phyloP scores from a whole-genome alignment of 2,113 vertebrate species.

The Eurystomus gularis region DNA sequence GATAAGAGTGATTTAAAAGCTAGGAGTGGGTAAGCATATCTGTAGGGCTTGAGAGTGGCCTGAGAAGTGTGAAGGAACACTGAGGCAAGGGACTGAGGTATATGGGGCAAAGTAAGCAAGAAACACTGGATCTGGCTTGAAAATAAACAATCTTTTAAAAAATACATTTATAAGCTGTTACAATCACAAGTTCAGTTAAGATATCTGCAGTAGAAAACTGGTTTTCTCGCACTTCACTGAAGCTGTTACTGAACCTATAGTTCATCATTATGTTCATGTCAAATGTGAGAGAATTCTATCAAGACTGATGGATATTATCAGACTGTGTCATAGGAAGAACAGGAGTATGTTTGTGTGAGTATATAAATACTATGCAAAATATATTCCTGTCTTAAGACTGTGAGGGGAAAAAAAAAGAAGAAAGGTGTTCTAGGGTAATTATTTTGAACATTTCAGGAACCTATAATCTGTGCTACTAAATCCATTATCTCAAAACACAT shows the following conservation, averaged over 20 bases:
- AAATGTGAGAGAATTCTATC: not conserved
- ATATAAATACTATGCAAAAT: not conserved
- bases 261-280: not conserved
- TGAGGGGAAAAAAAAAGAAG: not conserved
- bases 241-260: not conserved
- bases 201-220: not conserved
- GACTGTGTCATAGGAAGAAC: not conserved
- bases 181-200: not conserved
- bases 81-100: not conserved
- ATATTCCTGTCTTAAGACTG: not conserved
- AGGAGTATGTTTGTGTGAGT: not conserved
- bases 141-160: not conserved
- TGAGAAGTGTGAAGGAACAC: not conserved
- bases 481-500: not conserved
- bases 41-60: not conserved
- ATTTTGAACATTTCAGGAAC: not conserved
- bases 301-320: not conserved
- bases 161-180: not conserved
- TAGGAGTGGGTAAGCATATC: not conserved
- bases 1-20: not conserved
- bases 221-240: not conserved
- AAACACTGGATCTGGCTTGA: not conserved
- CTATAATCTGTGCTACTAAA: not conserved
- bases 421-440: not conserved
- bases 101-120: not conserved